These are phyloP conservation scores for Rhabdomys pumilio DNA, from an alignment of 2,797 vertebrate species.

Conservation along the genomic window DNA sequence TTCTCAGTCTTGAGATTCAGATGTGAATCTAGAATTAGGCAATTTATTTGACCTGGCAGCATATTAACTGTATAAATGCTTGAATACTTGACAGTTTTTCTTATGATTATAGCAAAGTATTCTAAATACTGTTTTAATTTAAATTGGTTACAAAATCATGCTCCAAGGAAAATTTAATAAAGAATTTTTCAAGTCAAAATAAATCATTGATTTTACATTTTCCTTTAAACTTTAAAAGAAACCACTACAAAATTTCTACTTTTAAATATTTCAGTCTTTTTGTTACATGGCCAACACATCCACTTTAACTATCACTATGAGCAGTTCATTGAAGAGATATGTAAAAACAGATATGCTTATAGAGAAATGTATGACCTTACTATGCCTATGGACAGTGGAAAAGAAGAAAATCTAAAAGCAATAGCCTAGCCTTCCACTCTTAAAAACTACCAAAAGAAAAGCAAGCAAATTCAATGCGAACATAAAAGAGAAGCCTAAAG, in stretches of 20 bases:
- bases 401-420: constrained; percentile 22
- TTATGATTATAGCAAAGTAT: background rate
- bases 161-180: background rate
- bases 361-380: background rate
- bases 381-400: background rate
- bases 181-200: background rate
- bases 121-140: background rate
- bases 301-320: background rate
- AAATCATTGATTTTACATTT: background rate
- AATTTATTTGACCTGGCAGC: background rate
- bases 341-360: background rate
- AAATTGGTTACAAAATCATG: constrained; percentile 20
- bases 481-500: background rate
- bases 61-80: background rate
- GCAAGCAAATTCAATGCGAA: background rate
- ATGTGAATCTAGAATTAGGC: background rate
- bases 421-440: background rate
- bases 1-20: constrained; percentile 10
- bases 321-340: background rate
- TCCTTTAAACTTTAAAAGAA: constrained; percentile 17
- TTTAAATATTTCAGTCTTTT: background rate
- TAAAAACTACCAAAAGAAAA: constrained; percentile 16
- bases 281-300: background rate
- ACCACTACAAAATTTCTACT: background rate
- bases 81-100: background rate